Evolutionary conservation across 2,797 vertebrate species (phyloP).

Genomic region (Pelobates cultripes): DNA sequence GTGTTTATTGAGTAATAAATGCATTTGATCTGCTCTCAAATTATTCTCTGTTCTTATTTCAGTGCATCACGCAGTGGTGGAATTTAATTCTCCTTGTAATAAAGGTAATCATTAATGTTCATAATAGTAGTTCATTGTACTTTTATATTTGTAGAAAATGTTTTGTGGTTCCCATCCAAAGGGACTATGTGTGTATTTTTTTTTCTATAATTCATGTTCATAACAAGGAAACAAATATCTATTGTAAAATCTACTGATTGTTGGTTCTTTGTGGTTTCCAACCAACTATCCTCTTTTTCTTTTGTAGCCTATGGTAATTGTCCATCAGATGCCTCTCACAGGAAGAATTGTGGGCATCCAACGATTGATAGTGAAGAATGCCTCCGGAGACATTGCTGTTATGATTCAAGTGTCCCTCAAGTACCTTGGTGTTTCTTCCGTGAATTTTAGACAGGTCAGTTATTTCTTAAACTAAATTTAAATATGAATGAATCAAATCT

Average conservation of each 20-base stretch:
- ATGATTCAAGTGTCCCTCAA: background rate
- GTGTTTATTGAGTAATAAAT: too few species aligned
- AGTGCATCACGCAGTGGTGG: background rate
- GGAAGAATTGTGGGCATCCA: background rate
- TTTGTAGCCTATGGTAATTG: background rate
- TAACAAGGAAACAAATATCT: too few species aligned
- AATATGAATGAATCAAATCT: too few species aligned
- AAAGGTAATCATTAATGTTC: background rate
- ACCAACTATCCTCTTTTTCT: background rate
- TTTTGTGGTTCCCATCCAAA: too few species aligned
- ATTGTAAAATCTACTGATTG: too few species aligned
- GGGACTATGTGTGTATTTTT: too few species aligned
- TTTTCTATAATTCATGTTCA: too few species aligned
- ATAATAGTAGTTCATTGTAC: too few species aligned
- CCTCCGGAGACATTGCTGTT: constrained; percentile 18
- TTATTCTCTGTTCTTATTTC: background rate
- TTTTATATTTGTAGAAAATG: background rate
- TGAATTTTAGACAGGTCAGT: too few species aligned
- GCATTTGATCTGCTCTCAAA: too few species aligned
- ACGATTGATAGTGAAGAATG: constrained; percentile 4
- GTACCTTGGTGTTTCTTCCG: constrained; percentile 27
- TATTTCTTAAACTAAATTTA: too few species aligned
- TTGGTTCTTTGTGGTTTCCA: too few species aligned
- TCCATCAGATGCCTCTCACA: background rate
- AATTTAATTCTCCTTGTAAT: constrained; percentile 18